Conservation (phyloP, 2,797 vertebrate genomes). For the Gymnopithys bicolor region DNA sequence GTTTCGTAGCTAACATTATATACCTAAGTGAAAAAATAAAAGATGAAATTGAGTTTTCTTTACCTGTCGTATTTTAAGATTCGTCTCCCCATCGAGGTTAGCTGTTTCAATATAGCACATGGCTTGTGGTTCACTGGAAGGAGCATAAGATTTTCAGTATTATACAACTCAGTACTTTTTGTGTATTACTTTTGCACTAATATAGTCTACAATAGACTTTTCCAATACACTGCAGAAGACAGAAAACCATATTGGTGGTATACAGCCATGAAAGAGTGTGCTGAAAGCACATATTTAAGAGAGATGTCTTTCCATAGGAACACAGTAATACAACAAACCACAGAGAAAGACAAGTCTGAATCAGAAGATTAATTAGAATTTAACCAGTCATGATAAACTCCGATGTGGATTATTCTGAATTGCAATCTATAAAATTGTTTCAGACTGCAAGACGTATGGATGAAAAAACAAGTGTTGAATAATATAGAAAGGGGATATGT, state of each 20-base stretch:
- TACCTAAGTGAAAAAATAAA: neutral
- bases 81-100: slow-evolving; percentile 97
- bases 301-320: neutral
- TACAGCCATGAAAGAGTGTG: neutral
- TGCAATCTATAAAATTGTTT: neutral
- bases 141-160: neutral
- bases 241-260: neutral
- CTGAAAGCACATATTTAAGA: neutral
- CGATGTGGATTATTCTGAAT: neutral
- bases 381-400: neutral
- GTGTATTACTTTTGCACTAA: neutral
- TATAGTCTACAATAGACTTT: neutral
- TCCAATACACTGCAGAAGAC: neutral
- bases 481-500: neutral
- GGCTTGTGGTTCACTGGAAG: slow-evolving; percentile 93
- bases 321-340: neutral
- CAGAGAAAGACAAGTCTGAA: neutral
- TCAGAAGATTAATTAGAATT: neutral
- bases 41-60: neutral
- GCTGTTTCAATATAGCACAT: slow-evolving; percentile 99
- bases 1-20: neutral
- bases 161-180: neutral
- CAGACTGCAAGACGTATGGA: neutral
- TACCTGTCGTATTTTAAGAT: slow-evolving; percentile 98
- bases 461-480: neutral